These are phyloP conservation scores for Allygus modestus DNA, from an alignment of 2,888 invertebrate genomes.

Conservation along the genomic window DNA sequence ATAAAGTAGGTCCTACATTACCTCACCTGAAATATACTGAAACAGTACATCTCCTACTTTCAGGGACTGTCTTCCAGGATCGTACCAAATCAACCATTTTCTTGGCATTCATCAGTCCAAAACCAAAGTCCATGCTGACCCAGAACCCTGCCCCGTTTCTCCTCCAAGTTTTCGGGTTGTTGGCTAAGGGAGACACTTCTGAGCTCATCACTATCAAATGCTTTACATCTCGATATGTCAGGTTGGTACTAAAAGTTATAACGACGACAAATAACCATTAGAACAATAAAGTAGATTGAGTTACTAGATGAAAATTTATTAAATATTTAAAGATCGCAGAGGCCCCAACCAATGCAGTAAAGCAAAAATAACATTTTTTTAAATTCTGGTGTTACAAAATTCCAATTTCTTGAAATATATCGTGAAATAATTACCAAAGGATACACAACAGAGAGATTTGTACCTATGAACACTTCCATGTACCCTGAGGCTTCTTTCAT, in stretches of 20 bases:
- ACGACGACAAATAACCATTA: no score
- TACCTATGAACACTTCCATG: no score
- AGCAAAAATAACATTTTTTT: no score
- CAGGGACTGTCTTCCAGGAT: slow-evolving; percentile 86
- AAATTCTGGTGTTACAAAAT: no score
- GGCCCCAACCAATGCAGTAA: no score
- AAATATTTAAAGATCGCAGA: no score
- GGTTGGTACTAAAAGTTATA: slow-evolving; percentile 79
- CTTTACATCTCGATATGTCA: slow-evolving; percentile 95
- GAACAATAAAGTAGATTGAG: no score
- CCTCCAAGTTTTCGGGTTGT: slow-evolving; percentile 84
- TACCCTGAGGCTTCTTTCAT: no score
- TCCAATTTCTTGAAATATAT: no score
- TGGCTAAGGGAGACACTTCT: slow-evolving; percentile 82
- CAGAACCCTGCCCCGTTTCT: slow-evolving; percentile 87
- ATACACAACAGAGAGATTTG: no score
- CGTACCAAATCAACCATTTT: slow-evolving; percentile 83
- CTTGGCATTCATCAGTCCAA: slow-evolving; percentile 91
- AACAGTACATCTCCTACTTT: slow-evolving; percentile 65
- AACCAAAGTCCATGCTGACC: slow-evolving; percentile 92
- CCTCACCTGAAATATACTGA: slow-evolving; percentile 16
- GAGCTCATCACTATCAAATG: slow-evolving; percentile 93
- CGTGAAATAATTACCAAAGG: no score
- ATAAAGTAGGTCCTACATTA: background rate
- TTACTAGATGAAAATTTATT: no score